Conservation (phyloP, 2,797 vertebrate genomes). For the Bucorvus abyssinicus region DNA sequence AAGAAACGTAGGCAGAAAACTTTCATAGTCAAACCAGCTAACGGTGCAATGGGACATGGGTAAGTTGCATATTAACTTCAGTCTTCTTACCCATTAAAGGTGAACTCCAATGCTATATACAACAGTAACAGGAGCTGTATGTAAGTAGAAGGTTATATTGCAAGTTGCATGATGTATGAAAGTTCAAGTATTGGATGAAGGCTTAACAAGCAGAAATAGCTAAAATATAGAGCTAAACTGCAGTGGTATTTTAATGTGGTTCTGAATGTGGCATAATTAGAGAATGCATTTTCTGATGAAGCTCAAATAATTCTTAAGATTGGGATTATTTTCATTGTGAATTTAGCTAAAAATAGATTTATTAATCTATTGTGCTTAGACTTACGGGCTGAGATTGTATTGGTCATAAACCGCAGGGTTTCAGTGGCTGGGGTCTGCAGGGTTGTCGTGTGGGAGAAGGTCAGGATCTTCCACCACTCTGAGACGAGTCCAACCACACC, state of each 20-base stretch:
- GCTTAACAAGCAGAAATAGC: background rate
- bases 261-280: background rate
- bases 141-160: background rate
- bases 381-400: background rate
- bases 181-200: background rate
- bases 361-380: background rate
- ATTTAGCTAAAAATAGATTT: background rate
- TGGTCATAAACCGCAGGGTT: background rate
- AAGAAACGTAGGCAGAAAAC: constrained; percentile 97
- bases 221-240: background rate
- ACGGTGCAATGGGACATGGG: constrained; percentile 99
- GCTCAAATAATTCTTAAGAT: background rate
- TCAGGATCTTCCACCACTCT: background rate
- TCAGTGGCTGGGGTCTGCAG: background rate
- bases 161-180: background rate
- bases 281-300: background rate
- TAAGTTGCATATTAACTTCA: constrained; percentile 72
- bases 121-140: background rate
- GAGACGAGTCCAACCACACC: background rate
- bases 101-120: background rate
- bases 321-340: background rate
- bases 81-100: background rate
- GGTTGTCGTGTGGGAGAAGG: background rate
- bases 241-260: background rate
- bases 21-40: constrained; percentile 97